Percentiles rank a stretch among this genome's conserved stretches.
Conservation (phyloP, 1,140 invertebrate genomes). For the Aricia agestis region DNA sequence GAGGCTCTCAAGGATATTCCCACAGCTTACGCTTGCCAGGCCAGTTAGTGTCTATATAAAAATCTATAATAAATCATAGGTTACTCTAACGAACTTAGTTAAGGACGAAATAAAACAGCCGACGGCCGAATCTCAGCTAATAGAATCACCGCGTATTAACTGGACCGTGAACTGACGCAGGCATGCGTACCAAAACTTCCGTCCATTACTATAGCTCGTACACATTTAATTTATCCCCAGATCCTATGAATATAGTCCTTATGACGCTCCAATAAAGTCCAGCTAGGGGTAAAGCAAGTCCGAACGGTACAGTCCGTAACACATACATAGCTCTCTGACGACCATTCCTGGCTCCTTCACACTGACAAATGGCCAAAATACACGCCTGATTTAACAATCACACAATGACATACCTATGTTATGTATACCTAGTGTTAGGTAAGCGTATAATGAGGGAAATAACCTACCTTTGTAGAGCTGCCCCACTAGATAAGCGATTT, state of each 20-base stretch:
- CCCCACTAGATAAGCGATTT: no score
- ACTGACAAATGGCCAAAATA: constrained; percentile 39
- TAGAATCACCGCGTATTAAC: constrained; percentile 9
- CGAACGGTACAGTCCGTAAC: constrained; percentile 27
- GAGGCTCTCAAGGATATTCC: no score
- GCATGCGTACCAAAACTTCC: constrained; percentile 26
- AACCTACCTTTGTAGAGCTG: no score
- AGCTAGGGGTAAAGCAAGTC: neutral
- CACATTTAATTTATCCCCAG: neutral
- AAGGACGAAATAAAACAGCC: neutral
- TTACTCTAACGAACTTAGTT: no score
- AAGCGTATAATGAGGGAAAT: neutral
- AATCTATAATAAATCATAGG: no score
- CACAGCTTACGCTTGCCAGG: no score
- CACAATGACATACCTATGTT: constrained; percentile 10
- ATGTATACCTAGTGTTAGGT: neutral
- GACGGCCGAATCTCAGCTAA: neutral
- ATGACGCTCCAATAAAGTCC: neutral
- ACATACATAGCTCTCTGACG: constrained; percentile 42
- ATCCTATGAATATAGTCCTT: no score
- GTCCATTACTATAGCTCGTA: neutral
- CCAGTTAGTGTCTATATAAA: no score
- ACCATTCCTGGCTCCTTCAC: constrained; percentile 36
- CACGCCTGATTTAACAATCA: constrained; percentile 37
- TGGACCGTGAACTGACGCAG: constrained; percentile 17